Evolutionary conservation across 64 coral and sea anemone genomes (phyloP), one percentile per base, ranked within the genome.

Genomic region (Actinia tenebrosa): DNA sequence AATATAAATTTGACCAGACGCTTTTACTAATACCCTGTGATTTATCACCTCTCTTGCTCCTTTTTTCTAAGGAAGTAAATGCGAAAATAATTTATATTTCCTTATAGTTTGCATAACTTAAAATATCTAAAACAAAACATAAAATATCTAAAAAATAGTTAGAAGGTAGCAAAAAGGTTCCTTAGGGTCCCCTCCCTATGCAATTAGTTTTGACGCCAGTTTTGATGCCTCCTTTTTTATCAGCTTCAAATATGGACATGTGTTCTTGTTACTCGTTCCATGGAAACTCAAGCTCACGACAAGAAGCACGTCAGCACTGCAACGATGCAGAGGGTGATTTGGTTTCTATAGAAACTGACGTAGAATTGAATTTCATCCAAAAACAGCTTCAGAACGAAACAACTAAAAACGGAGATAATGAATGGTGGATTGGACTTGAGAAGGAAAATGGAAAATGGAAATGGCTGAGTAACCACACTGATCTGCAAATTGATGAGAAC

Each of bases 371-470:
- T 3, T 84, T 72, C 23, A 89, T 89, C 0, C 83, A 89, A 27
- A 55, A 8, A 22, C 10, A 64, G 22, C 83, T 84, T 42, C 64
- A 85, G 22, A 81, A 81, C 18, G 42, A 52, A 81, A 52, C 43
- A 9, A 84, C 4, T 56, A 0, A 44, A 1, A 16, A 75, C 42
- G 58, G 10, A 16, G 0, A 17, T 10, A 82, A 78, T 47, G 89
- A 91, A 86, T 91, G 84, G 84, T 68, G 83, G 64, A 92, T 92
- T 82, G 90, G 90, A 56, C 86, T 92, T 58, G 77, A 58, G 5
- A 42, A 1, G 8, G 15, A 1, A 75, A 45, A 23, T 50, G 22
- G 7, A 53, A 75, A 75, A 3, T 91, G 90, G 90, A 69, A 82
- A 52, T 92, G 90, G 90, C 47, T 92, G 7, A 92, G 53, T 59